Evolutionary conservation across 2,888 invertebrate genomes (phyloP).

Genomic region (Troides oblongomaculatus): DNA sequence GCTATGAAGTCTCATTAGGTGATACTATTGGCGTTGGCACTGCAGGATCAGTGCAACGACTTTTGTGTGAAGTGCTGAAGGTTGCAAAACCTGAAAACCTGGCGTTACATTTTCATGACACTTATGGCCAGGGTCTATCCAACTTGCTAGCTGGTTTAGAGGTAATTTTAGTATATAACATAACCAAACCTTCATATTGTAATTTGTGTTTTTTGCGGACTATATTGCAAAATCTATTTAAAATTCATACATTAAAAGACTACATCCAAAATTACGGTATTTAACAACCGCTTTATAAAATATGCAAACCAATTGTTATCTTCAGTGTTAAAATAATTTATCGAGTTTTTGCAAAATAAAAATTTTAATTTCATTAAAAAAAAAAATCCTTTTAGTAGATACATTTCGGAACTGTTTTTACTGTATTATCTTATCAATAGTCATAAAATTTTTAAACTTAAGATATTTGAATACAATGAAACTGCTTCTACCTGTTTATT

Average conservation of each 20-base stretch:
- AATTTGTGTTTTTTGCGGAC: too few relatives aligned
- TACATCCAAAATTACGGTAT: too few relatives aligned
- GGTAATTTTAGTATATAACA: constrained; percentile 59
- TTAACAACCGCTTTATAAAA: too few relatives aligned
- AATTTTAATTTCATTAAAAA: not conserved
- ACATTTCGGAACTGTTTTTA: too few relatives aligned
- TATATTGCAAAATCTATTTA: too few relatives aligned
- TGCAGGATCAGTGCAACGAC: constrained; percentile 85
- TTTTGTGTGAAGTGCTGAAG: constrained; percentile 87
- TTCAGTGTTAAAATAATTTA: too few relatives aligned
- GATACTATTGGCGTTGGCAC: constrained; percentile 99
- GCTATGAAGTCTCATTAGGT: constrained; percentile 97
- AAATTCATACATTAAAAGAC: too few relatives aligned
- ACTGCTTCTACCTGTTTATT: not conserved
- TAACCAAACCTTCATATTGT: too few relatives aligned
- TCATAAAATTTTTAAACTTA: not conserved
- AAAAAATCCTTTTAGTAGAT: not conserved
- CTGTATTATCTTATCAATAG: not conserved
- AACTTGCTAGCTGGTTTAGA: constrained; percentile 96
- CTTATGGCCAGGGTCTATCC: constrained; percentile 96
- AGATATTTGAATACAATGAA: not conserved
- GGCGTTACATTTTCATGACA: constrained; percentile 98
- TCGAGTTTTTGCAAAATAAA: too few relatives aligned
- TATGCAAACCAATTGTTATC: too few relatives aligned
- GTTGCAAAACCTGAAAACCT: constrained; percentile 83